Evolutionary conservation across 2,797 vertebrate species (phyloP).

Genomic region (Crenichthys baileyi): DNA sequence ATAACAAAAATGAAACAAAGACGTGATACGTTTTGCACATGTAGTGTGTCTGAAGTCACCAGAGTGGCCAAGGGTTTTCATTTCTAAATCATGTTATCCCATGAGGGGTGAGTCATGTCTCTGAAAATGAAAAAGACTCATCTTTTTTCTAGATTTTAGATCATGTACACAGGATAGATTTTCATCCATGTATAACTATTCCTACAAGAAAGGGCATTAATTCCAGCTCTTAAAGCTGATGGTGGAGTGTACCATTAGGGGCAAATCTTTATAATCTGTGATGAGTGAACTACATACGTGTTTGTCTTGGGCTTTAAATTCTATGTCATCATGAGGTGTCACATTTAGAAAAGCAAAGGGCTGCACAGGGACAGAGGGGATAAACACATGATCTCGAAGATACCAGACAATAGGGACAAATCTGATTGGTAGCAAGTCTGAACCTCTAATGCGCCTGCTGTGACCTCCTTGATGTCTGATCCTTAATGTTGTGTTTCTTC

Average conservation of each 20-base stretch:
- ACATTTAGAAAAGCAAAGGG: slow-evolving; percentile 25
- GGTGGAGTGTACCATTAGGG: slow-evolving; percentile 18
- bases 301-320: slow-evolving; percentile 11
- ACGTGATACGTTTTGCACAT: not conserved
- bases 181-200: slow-evolving; percentile 12
- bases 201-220: slow-evolving; percentile 18
- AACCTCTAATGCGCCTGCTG: slow-evolving; percentile 48
- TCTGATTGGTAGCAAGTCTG: slow-evolving; percentile 50
- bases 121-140: not conserved
- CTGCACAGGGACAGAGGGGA: slow-evolving; percentile 21
- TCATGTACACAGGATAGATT: slow-evolving; percentile 19
- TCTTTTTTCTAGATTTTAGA: slow-evolving; percentile 13
- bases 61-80: slow-evolving; percentile 1
- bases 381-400: slow-evolving; percentile 48
- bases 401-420: slow-evolving; percentile 46
- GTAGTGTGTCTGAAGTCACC: not conserved
- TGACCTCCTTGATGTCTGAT: slow-evolving; percentile 25
- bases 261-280: slow-evolving; percentile 33
- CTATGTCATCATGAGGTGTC: slow-evolving; percentile 28
- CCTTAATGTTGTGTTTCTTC: slow-evolving; percentile 30
- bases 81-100: slow-evolving; percentile 21
- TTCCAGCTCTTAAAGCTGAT: slow-evolving; percentile 23
- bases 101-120: not conserved
- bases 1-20: slow-evolving; percentile 4
- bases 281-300: slow-evolving; percentile 20